These are phyloP conservation scores for Platycheirus albimanus DNA, from an alignment of 2,888 invertebrate genomes.

Conservation along the genomic window DNA sequence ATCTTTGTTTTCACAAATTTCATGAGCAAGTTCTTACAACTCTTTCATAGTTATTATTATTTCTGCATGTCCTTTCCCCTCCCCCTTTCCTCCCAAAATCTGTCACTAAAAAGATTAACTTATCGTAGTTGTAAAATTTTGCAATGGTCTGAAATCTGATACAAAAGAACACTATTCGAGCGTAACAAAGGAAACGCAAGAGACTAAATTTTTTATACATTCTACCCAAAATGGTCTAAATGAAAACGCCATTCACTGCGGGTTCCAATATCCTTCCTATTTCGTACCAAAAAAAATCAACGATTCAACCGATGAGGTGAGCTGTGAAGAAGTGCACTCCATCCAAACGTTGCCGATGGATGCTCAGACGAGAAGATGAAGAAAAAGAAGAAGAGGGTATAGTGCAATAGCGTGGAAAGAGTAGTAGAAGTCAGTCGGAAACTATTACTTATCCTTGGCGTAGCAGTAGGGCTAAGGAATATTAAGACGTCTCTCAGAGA, in stretches of 20 bases:
- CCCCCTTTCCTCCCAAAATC: constrained; percentile 34
- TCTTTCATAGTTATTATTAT: not conserved
- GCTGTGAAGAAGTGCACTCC: constrained; percentile 14
- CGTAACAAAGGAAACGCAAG: constrained; percentile 42
- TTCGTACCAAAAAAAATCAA: constrained; percentile 22
- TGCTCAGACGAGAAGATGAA: constrained; percentile 18
- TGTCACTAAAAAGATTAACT: constrained; percentile 70
- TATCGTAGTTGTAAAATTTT: constrained; percentile 35
- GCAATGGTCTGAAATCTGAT: no score
- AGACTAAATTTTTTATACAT: constrained; percentile 22
- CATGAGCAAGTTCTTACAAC: not conserved
- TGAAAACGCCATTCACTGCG: constrained; percentile 40
- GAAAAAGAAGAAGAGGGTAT: not conserved
- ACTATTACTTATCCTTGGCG: constrained; percentile 69
- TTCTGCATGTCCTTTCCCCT: not conserved
- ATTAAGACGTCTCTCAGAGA: constrained; percentile 13
- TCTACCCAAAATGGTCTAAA: constrained; percentile 32
- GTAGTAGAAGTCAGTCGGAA: constrained; percentile 49
- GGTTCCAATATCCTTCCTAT: constrained; percentile 57
- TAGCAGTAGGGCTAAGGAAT: constrained; percentile 7
- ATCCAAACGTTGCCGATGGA: constrained; percentile 20
- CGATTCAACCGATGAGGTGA: constrained; percentile 23
- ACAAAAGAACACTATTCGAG: constrained; percentile 47
- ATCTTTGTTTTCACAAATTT: no score
- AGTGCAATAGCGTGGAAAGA: not conserved